A percentile compares a stretch with the other conserved stretches of the same genome.
Evolutionary conservation across 2,888 invertebrate species (phyloP).

Genomic region (Pteria penguin): DNA sequence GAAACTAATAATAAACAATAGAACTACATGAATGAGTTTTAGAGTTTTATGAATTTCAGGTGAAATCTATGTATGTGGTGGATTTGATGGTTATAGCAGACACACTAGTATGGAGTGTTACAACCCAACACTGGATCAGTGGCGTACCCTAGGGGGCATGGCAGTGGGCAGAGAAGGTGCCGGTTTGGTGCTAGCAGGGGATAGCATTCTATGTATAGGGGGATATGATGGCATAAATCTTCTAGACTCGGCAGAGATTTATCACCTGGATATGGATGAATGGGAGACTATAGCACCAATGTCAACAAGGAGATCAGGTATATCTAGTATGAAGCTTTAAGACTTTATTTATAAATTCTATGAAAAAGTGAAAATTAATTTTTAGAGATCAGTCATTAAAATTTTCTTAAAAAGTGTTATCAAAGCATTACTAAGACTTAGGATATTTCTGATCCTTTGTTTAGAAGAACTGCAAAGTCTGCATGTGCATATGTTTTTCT

Average conservation of each 20-base stretch:
- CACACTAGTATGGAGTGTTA: conserved; percentile 78
- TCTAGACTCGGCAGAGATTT: conserved; percentile 76
- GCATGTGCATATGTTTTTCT: no score
- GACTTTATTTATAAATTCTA: no score
- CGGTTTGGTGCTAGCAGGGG: conserved; percentile 77
- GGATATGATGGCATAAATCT: conserved; percentile 79
- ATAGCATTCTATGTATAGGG: conserved; percentile 78
- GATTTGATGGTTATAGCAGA: conserved; percentile 78
- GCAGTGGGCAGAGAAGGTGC: conserved; percentile 77
- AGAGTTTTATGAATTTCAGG: conserved; percentile 59
- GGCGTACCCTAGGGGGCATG: conserved; percentile 75
- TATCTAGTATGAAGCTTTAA: no score
- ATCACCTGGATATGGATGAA: conserved; percentile 69
- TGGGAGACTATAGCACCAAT: conserved; percentile 77
- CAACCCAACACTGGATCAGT: conserved; percentile 74
- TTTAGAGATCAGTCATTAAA: no score
- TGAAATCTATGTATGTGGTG: conserved; percentile 78
- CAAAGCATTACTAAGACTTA: no score
- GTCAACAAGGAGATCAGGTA: conserved; percentile 77
- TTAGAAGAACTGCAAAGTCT: no score
- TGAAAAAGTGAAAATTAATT: no score
- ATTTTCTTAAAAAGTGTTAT: no score
- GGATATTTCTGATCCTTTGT: no score
- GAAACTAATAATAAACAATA: no score
- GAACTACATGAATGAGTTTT: no score